Evolutionary conservation across 1,140 invertebrate genomes (phyloP), one percentile per base, ranked within the genome.

Genomic region (Zaprionus nigranus): DNA sequence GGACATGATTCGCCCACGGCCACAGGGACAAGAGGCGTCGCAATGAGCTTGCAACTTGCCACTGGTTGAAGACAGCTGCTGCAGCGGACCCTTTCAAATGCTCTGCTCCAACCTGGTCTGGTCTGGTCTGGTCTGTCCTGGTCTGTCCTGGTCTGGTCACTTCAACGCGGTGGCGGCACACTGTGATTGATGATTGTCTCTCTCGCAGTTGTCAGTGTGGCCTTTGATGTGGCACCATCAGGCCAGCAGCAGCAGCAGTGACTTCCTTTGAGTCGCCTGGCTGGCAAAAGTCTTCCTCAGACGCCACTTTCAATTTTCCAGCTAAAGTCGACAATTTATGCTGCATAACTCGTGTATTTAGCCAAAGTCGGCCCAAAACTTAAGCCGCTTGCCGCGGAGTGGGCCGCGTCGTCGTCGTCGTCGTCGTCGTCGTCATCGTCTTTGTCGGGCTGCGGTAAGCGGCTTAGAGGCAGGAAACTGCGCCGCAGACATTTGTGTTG

Each of bases 101-200:
- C 5, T 38, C 6, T 17, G n/a, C 40, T 9, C 40, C 40, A 6
- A 9, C 40, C 40, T 46, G 40, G 40, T 54, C n/a, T 49, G 40
- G 30, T 67, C 30, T 34, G 30, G 64, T n/a, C n/a, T n/a, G n/a
- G n/a, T 7, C 38, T 40, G 36, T 3, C 12, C 63, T 58, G 46
- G 46, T 7, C 38, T 40, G 36, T 3, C 12, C 63, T 58, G 46
- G 46, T 38, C 20, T 64, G 40, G 64, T 58, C 56, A 62, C 62
- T 57, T 56, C 67, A 63, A 17, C 67, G 34, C 17, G 30, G 9
- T 34, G 30, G 28, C 62, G 30, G 24, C 36, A 17, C 54, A 61
- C 53, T 79, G 64, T 88, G 85, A 87, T 88, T 87, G 84, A 87
- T 87, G 84, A 84, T 88, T 88, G 84, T 87, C 66, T 81, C 79